Evolutionary conservation across 2,113 vertebrate genomes (phyloP).

Genomic region (Neogobius melanostomus): DNA sequence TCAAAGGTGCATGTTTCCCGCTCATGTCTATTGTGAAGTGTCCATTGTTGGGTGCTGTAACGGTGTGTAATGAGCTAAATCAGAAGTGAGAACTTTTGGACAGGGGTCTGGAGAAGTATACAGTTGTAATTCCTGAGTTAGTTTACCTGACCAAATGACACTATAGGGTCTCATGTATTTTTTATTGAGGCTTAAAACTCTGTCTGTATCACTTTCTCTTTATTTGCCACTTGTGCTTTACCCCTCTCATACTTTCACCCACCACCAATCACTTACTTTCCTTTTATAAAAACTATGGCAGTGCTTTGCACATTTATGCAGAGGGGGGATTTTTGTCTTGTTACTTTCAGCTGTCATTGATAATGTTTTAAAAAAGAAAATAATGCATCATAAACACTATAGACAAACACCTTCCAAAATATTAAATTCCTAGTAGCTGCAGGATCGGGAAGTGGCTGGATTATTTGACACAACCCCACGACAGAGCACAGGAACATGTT

Average conservation of each 20-base stretch:
- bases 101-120: not conserved
- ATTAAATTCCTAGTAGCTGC: not conserved
- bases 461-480: not conserved
- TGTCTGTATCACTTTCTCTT: conserved; percentile 22
- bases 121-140: conserved; percentile 31
- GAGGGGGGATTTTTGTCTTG: not conserved
- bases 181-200: not conserved
- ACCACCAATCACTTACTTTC: conserved; percentile 58
- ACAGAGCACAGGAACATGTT: not conserved
- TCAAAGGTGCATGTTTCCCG: not conserved
- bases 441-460: not conserved
- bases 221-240: conserved; percentile 33
- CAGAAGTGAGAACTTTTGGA: not conserved
- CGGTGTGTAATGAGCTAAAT: not conserved
- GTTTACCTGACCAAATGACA: conserved; percentile 21
- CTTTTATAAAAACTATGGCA: not conserved
- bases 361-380: too few species aligned
- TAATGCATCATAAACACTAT: not conserved
- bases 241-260: conserved; percentile 45
- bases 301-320: not conserved
- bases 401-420: not conserved
- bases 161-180: not conserved
- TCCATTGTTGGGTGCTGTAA: not conserved
- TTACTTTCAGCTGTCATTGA: not conserved
- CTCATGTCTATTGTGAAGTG: not conserved